phyloP scores from a whole-genome alignment of 2,888 invertebrate genomes.

The Cheilosia pagana region DNA sequence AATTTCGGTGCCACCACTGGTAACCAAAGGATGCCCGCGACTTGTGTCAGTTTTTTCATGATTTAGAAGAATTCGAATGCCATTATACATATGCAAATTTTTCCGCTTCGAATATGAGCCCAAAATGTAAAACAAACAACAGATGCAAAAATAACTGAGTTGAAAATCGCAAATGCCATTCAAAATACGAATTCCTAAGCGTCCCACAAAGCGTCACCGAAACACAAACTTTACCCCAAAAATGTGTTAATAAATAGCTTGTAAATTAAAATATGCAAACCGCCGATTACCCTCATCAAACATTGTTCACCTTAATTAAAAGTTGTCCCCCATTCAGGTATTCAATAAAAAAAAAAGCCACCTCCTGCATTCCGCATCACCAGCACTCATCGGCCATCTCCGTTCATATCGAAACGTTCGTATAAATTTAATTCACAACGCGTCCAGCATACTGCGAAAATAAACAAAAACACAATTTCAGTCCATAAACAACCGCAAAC shows the following conservation, averaged over 20 bases:
- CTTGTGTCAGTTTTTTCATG: no score
- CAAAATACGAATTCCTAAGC: no score
- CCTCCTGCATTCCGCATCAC: conserved; percentile 34
- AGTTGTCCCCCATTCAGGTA: conserved; percentile 17
- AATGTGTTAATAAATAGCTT: conserved; percentile 13
- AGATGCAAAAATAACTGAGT: no score
- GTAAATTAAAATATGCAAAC: not conserved
- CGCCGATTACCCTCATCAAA: conserved; percentile 62
- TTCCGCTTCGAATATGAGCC: no score
- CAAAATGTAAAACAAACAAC: no score
- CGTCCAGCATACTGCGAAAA: not conserved
- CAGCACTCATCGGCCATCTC: conserved; percentile 7
- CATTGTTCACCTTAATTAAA: conserved; percentile 67
- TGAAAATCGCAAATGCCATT: no score
- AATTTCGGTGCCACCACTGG: no score
- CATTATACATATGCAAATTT: no score
- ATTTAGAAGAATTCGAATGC: no score
- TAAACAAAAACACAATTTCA: not conserved
- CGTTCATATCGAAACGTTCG: conserved; percentile 17
- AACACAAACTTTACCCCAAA: conserved; percentile 1
- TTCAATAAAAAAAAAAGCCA: conserved; percentile 15
- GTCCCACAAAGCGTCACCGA: not conserved
- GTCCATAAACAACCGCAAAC: conserved; percentile 9
- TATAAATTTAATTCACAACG: conserved; percentile 29
- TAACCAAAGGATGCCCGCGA: no score